Evolutionary conservation across 1,140 invertebrate species (phyloP).

Genomic region (Phymorhynchus buccinoides): DNA sequence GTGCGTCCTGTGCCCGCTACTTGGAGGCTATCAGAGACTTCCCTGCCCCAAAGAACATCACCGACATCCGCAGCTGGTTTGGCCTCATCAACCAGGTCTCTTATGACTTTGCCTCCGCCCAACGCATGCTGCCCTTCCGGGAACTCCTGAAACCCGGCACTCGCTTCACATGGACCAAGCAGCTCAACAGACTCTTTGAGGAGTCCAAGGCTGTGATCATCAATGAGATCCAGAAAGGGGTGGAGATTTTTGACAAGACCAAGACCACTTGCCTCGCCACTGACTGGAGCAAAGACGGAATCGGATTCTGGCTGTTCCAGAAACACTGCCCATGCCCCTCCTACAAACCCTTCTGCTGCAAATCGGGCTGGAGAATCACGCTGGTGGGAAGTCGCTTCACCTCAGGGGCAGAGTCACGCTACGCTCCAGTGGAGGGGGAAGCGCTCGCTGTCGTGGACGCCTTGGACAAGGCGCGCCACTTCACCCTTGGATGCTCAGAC

Average conservation of each 20-base stretch:
- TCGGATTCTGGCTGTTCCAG: constrained; percentile 54
- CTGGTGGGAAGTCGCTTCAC: constrained; percentile 57
- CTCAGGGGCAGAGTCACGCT: constrained; percentile 48
- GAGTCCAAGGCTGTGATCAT: constrained; percentile 49
- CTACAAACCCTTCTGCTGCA: constrained; percentile 40
- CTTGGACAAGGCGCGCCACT: constrained; percentile 50
- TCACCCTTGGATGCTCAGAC: constrained; percentile 47
- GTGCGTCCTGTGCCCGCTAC: background rate
- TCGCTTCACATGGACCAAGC: constrained; percentile 43
- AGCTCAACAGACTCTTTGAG: constrained; percentile 44
- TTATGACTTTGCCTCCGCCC: background rate
- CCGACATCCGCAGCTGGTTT: constrained; percentile 58
- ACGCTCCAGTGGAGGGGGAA: constrained; percentile 53
- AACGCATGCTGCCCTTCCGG: constrained; percentile 48
- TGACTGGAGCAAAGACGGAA: constrained; percentile 53
- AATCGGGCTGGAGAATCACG: constrained; percentile 47
- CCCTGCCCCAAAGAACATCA: constrained; percentile 14
- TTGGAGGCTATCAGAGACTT: background rate
- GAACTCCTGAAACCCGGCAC: constrained; percentile 44
- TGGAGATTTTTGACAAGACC: constrained; percentile 52
- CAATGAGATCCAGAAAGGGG: constrained; percentile 51
- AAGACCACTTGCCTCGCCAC: constrained; percentile 54
- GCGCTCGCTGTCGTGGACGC: constrained; percentile 54
- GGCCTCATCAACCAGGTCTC: constrained; percentile 57
- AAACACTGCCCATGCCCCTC: no score